Base-by-base conservation (phyloP, 2,888 invertebrate genomes). In the Lepidonotus clava region DNA sequence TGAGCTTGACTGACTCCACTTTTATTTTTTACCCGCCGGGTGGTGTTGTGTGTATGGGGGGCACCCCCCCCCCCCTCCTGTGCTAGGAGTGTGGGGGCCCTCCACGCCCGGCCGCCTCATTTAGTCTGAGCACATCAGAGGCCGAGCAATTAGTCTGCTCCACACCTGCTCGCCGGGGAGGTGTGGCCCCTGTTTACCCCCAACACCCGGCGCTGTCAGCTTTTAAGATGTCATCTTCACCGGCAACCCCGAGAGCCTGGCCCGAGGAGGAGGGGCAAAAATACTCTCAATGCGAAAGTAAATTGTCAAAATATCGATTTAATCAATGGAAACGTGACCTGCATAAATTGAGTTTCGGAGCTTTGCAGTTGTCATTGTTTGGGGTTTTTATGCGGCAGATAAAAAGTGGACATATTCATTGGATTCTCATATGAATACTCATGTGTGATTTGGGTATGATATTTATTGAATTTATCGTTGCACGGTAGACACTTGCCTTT, bases 251-350 rank as follows among this genome's bases (percentile, higher is more conserved):
- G n/a, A n/a, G n/a, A n/a, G n/a, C n/a, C n/a, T n/a, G n/a, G n/a
- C n/a, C n/a, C n/a, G n/a, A n/a, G n/a, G n/a, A n/a, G n/a, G n/a
- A n/a, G n/a, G n/a, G n/a, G n/a, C 71, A 71, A 71, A 71, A 71
- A 71, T 71, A 71, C n/a, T n/a, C n/a, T n/a, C n/a, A n/a, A n/a
- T n/a, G n/a, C n/a, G n/a, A 5, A 6, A n/a, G 34, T 28, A 67
- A 67, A 67, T 32, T 67, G 34, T 67, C 67, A 67, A 67, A 67
- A 67, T 67, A 67, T 67, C 67, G 34, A 67, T 67, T 67, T 67
- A 67, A 67, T 67, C 67, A 67, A 34, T 67, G 8, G 21, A 28
- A 67, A 67, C 67, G 67, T 67, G 67, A 28, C 67, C 67, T 34
- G 28, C 34, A 28, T 67, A 34, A 67, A 67, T 67, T 67, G 67